Conservation (phyloP, 2,797 vertebrate species). For the Urophycis tenuis region DNA sequence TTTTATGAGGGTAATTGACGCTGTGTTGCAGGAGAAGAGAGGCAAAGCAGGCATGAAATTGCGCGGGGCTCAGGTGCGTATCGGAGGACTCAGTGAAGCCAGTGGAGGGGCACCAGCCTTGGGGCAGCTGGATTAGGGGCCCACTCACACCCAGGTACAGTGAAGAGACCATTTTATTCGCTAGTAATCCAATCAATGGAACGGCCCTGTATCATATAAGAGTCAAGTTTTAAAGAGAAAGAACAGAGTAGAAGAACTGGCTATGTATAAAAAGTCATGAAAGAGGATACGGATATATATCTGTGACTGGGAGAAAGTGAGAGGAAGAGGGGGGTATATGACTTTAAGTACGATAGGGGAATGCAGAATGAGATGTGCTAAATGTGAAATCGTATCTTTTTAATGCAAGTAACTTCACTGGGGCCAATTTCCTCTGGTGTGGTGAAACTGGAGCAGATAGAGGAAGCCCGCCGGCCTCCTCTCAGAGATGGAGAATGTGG, state of each 20-base stretch:
- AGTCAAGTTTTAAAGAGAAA: constrained; percentile 63
- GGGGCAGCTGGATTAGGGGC: constrained; percentile 68
- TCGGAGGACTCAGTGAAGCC: constrained; percentile 57
- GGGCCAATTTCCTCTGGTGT: background rate
- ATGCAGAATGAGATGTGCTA: background rate
- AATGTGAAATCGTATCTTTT: constrained; percentile 7
- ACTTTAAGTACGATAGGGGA: constrained; percentile 16
- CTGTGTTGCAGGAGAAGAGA: constrained; percentile 69
- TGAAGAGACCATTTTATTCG: constrained; percentile 82
- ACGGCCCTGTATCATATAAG: constrained; percentile 75
- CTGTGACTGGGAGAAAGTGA: background rate
- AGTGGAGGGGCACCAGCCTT: constrained; percentile 52
- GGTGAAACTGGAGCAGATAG: constrained; percentile 12
- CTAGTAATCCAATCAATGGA: constrained; percentile 82
- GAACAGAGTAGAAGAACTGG: constrained; percentile 56
- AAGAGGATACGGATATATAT: constrained; percentile 40
- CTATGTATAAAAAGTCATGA: constrained; percentile 68
- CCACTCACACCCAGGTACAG: constrained; percentile 67
- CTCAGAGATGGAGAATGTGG: constrained; percentile 21
- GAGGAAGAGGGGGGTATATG: background rate
- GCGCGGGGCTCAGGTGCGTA: constrained; percentile 74
- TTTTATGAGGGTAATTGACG: constrained; percentile 74
- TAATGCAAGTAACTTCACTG: constrained; percentile 10
- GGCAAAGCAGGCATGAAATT: constrained; percentile 83
- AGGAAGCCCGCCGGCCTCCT: constrained; percentile 15